These are phyloP conservation scores for Autographa gamma DNA, from an alignment of 2,888 invertebrate species.

Conservation along the genomic window DNA sequence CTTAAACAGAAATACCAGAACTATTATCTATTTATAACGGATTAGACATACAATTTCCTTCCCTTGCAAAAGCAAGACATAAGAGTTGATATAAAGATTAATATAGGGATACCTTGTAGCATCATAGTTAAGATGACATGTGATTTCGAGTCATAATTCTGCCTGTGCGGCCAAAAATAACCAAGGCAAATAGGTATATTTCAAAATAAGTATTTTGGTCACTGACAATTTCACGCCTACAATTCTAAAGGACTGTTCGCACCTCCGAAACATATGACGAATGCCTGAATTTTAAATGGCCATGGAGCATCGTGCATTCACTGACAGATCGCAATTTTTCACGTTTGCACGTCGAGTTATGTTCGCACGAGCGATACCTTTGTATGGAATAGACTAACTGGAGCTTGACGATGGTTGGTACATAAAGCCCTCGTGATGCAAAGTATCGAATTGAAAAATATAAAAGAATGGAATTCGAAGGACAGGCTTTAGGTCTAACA, in stretches of 20 bases:
- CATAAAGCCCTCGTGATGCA: neutral
- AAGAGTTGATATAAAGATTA: too few species aligned
- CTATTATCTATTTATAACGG: neutral
- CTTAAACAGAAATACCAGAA: neutral
- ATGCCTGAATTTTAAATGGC: neutral
- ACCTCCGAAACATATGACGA: neutral
- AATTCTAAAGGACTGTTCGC: neutral
- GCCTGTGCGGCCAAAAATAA: too few species aligned
- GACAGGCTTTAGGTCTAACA: too few species aligned
- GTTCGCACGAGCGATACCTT: neutral
- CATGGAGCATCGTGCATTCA: neutral
- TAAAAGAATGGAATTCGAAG: neutral
- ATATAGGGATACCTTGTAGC: too few species aligned
- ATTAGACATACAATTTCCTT: neutral
- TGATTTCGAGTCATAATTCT: too few species aligned
- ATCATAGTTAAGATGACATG: too few species aligned
- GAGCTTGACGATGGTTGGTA: neutral
- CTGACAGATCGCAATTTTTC: constrained; percentile 1
- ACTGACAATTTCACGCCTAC: neutral
- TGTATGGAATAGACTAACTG: neutral
- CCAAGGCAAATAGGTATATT: neutral
- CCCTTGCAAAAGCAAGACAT: neutral
- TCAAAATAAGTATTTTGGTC: neutral
- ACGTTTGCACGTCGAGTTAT: neutral
- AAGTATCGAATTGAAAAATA: neutral